Evolutionary conservation across 1,140 invertebrate genomes (phyloP).

Genomic region (Brachystomella parvula): DNA sequence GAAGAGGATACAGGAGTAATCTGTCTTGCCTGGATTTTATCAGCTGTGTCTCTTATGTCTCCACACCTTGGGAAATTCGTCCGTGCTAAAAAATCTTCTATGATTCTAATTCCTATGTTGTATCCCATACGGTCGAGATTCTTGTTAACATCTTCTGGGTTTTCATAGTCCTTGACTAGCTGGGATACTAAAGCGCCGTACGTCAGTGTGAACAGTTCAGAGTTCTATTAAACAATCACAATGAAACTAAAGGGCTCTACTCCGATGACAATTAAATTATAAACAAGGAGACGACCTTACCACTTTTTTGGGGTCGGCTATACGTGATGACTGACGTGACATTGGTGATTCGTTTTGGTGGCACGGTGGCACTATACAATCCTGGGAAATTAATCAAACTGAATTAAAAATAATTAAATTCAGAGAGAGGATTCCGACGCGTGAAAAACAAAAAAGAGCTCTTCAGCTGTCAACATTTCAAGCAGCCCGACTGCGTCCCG

Average conservation of each 20-base stretch:
- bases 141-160: conserved; percentile 92
- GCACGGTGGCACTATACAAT: too few relatives aligned
- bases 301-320: conserved; percentile 57
- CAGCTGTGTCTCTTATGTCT: conserved; percentile 93
- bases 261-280: conserved; percentile 5
- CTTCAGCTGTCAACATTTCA: too few relatives aligned
- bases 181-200: conserved; percentile 96
- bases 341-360: conserved; percentile 44
- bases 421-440: too few relatives aligned
- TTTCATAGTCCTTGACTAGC: conserved; percentile 94
- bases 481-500: too few relatives aligned
- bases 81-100: conserved; percentile 94
- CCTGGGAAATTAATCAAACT: too few relatives aligned
- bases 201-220: conserved; percentile 92
- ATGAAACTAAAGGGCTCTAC: conserved; percentile 8
- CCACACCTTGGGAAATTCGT: conserved; percentile 82
- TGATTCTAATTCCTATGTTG: conserved; percentile 93
- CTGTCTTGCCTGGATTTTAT: conserved; percentile 73
- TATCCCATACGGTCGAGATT: conserved; percentile 90
- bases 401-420: too few relatives aligned
- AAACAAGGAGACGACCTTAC: conserved; percentile 43
- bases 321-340: conserved; percentile 53
- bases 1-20: conserved; percentile 14
- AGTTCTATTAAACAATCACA: conserved; percentile 59
- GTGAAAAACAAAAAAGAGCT: too few relatives aligned